Conservation (phyloP, 2,888 invertebrate species). For the Polydrusus cervinus region DNA sequence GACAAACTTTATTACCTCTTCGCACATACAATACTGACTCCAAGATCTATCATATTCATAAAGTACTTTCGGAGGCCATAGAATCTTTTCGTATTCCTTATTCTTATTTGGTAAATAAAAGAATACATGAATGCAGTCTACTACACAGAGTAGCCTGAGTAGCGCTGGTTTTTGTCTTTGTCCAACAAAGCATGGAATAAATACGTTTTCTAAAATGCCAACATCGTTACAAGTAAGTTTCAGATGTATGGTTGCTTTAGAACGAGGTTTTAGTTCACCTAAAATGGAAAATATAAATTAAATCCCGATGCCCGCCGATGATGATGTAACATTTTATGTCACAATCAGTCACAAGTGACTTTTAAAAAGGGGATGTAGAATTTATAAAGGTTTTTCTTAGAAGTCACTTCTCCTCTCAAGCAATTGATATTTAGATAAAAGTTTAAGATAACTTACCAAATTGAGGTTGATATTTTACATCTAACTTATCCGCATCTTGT, state of each 20-base stretch:
- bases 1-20: constrained; percentile 41
- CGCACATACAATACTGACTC: constrained; percentile 55
- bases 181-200: constrained; percentile 68
- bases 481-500: constrained; percentile 61
- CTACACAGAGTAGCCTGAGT: constrained; percentile 66
- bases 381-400: no score
- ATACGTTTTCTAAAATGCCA: constrained; percentile 67
- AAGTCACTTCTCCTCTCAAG: no score
- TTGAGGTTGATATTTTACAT: constrained; percentile 63
- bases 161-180: constrained; percentile 60
- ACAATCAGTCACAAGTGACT: no score
- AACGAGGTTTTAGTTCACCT: constrained; percentile 59
- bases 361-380: no score
- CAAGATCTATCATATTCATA: constrained; percentile 57
- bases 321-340: no score
- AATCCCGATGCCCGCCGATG: no score
- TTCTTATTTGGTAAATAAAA: constrained; percentile 65
- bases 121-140: constrained; percentile 66
- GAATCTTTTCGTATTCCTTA: constrained; percentile 56
- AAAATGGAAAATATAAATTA: background rate
- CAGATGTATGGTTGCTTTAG: constrained; percentile 60
- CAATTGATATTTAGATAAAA: no score
- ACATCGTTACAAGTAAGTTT: constrained; percentile 62
- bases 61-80: constrained; percentile 62
- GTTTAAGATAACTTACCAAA: constrained; percentile 57